Conservation (phyloP, 1,140 invertebrate genomes). For the Geopemphigus sp. region DNA sequence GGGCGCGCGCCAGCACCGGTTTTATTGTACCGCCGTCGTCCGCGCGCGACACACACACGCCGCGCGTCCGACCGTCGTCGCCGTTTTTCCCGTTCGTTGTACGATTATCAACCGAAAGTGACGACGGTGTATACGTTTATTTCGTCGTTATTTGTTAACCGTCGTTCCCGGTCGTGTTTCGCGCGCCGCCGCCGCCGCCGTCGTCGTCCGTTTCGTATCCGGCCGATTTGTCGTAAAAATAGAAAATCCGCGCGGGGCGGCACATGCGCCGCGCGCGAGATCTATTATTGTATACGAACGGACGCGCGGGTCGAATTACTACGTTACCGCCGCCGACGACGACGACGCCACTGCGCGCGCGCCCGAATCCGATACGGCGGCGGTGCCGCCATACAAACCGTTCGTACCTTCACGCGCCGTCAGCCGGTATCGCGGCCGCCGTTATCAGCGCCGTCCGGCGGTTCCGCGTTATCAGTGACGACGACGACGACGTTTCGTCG, state of each 20-base stretch:
- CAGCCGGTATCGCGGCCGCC: conserved; percentile 9
- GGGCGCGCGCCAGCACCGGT: too few species aligned
- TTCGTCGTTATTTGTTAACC: too few species aligned
- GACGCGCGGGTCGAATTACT: conserved; percentile 43
- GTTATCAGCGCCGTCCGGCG: conserved; percentile 34
- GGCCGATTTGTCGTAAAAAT: conserved; percentile 23
- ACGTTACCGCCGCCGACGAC: not conserved
- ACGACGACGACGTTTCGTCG: not conserved
- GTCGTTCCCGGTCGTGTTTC: not conserved
- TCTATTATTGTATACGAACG: conserved; percentile 38
- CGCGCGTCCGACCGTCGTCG: not conserved
- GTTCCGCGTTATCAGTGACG: conserved; percentile 45
- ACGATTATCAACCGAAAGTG: too few species aligned
- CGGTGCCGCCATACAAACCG: too few species aligned
- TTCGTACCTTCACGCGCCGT: conserved; percentile 32
- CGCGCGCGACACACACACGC: too few species aligned
- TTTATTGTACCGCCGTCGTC: not conserved
- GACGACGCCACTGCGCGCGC: not conserved
- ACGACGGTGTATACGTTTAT: too few species aligned
- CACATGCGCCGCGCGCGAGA: conserved; percentile 36
- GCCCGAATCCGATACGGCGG: not conserved
- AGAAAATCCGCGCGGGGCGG: conserved; percentile 21
- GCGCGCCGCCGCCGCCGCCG: not conserved
- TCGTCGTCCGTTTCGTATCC: not conserved
- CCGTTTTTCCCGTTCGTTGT: too few species aligned